Evolutionary conservation across 2,113 vertebrate genomes (phyloP).

Genomic region (Syngnathoides biaculeatus): DNA sequence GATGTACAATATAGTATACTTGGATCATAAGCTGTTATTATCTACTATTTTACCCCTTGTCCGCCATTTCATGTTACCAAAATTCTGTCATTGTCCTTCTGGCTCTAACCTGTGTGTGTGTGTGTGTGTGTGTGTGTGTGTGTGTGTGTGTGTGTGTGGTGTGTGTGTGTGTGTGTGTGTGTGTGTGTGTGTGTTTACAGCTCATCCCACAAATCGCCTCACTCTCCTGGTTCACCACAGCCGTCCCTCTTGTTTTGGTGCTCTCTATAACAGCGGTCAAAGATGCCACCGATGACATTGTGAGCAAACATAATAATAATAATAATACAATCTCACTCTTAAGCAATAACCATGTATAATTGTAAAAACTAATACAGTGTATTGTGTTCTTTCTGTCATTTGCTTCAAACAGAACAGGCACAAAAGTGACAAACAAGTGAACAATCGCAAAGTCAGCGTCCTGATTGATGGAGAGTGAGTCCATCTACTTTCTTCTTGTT

Average conservation of each 20-base stretch:
- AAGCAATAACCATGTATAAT: neutral
- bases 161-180: neutral
- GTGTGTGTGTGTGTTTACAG: slow-evolving; percentile 63
- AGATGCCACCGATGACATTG: slow-evolving; percentile 88
- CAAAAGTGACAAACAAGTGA: slow-evolving; percentile 85
- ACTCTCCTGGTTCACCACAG: slow-evolving; percentile 90
- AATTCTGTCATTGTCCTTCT: neutral
- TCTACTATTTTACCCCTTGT: neutral
- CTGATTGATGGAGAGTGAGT: slow-evolving; percentile 86
- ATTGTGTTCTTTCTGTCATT: neutral
- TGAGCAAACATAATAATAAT: slow-evolving; percentile 59
- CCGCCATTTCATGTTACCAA: neutral
- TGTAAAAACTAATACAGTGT: neutral
- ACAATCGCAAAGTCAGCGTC: slow-evolving; percentile 83
- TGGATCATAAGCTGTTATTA: neutral
- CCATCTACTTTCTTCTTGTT: slow-evolving; percentile 1
- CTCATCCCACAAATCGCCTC: slow-evolving; percentile 89
- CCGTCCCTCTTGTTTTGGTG: slow-evolving; percentile 87
- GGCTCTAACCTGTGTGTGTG: neutral
- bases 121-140: neutral
- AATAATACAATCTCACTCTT: neutral
- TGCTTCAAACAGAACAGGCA: slow-evolving; percentile 82
- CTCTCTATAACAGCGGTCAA: slow-evolving; percentile 85
- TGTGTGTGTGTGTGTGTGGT: neutral
- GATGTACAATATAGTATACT: too few species aligned